Conservation (phyloP, 2,113 vertebrate species). For the Paramisgurnus dabryanus region DNA sequence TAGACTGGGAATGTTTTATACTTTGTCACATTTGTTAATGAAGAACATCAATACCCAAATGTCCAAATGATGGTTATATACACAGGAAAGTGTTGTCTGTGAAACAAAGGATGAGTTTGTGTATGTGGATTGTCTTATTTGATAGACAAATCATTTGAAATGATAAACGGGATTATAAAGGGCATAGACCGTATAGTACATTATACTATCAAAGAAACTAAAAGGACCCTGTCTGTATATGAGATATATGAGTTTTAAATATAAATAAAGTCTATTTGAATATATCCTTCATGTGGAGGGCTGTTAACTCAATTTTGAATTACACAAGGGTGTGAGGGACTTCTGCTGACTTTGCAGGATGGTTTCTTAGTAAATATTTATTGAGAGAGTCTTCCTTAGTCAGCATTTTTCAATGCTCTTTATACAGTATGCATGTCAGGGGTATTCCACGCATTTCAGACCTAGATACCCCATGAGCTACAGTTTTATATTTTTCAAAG, state of each 20-base stretch:
- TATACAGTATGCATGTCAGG: not conserved
- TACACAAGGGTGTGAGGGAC: not conserved
- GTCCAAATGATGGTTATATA: too few relatives aligned
- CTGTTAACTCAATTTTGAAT: constrained; percentile 33
- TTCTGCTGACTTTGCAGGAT: constrained; percentile 42
- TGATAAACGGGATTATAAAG: not conserved
- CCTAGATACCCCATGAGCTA: not conserved
- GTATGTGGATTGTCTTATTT: not conserved
- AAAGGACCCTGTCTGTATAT: not conserved
- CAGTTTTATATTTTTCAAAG: too few relatives aligned
- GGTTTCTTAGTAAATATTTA: constrained; percentile 43
- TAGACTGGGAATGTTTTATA: not conserved
- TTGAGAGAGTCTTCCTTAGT: constrained; percentile 22
- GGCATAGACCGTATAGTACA: not conserved
- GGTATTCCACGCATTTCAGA: not conserved
- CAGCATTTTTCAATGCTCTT: constrained; percentile 14
- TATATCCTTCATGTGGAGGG: not conserved
- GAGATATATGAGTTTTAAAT: not conserved
- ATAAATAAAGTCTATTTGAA: constrained; percentile 7
- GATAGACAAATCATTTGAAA: not conserved
- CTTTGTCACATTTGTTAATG: not conserved
- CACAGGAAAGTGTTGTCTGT: not conserved
- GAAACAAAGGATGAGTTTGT: not conserved
- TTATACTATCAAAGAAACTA: constrained; percentile 8
- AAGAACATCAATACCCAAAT: too few relatives aligned